Evolutionary conservation across 2,113 vertebrate species (phyloP), one percentile per base, ranked within the genome.

Genomic region (Donacobius atricapilla): DNA sequence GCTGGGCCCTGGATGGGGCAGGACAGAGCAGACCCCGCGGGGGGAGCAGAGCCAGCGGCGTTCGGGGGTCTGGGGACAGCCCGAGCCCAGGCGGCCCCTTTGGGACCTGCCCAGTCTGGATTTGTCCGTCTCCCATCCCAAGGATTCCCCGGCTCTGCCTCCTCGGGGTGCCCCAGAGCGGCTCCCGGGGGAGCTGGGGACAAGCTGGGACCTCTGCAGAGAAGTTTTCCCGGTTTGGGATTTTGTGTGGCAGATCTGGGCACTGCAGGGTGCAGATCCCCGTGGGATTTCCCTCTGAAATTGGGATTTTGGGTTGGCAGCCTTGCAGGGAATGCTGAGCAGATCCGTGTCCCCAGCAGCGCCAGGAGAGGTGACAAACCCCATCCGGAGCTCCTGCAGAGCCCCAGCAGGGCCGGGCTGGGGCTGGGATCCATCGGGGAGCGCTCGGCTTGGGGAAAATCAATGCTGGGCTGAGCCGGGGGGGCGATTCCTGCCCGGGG

Each of bases 121-220:
- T 77, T 54, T 45, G 3, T 22, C 64, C 18, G 0, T 10, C 39
- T 21, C 42, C 21, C 7, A 21, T 15, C 57, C 76, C 85, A 1
- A 22, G 42, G 9, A 12, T 35, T 4, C 50, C 66, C 45, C 2
- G 7, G 3, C 42, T 22, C 27, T 3, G 85, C 13, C 54, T 4
- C 10, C 50, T 11, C 24, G 3, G 3, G 31, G 10, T 17, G 51
- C 11, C 73, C 22, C 3, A 1, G 3, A 1, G 12, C 0, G 4
- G 23, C 66, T 7, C 5, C 1, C 4, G 0, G 4, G 20, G 3
- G 19, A 18, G 1, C 0, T 9, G 1, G 70, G 25, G n/a, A 15
- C 45, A 7, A 3, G 27, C 1, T 11, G 6, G 8, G 31, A 4
- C 0, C 27, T 40, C 2, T 4, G 7, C 13, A 1, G 6, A 1